Base-by-base conservation (phyloP, 2,797 vertebrate genomes). In the Cygnus olor region DNA sequence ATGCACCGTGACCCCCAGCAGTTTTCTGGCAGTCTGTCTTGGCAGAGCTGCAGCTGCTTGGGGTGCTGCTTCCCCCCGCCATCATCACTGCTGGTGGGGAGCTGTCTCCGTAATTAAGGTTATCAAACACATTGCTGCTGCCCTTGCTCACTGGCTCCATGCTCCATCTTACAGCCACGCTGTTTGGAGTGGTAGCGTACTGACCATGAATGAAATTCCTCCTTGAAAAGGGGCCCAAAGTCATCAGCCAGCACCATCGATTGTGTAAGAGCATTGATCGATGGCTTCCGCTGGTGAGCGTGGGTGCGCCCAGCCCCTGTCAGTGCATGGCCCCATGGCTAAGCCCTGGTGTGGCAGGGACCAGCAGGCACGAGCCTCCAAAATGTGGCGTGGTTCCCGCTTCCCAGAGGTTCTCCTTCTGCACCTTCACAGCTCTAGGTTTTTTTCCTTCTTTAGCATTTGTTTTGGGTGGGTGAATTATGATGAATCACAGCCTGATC, bases 171-270 rank as follows among this genome's bases (percentile, higher is more conserved):
- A 44, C 68, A 42, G 51, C 70, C 83, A 57, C 2, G 5, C 53
- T 72, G n/a, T 87, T 74, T 58, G 81, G 89, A 76, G 87, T 58
- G 76, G 88, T 90, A 73, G 78, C 30, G n/a, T 36, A 24, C 45
- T 36, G 63, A n/a, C 76, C 68, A 56, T 85, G 90, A 95, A 85
- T 36, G 76, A 95, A 77, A 80, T 34, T 42, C 74, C 87, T 91
- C 47, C 24, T 85, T 77, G 80, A 87, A 83, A 69, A 54, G 49
- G 81, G 56, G 65, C 47, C 58, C 21, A 42, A 72, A 89, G 60
- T 96, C 83, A 86, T 94, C 93, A 89, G 27, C 66, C 61, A 88
- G 51, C 30, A 4, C n/a, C 82, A 69, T 85, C 16, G 86, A 81
- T 88, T 44, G 73, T 40, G 78, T 66, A 56, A 8, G 70, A 80